Base-by-base conservation (phyloP, 1,140 invertebrate species). In the Phymorhynchus buccinoides region DNA sequence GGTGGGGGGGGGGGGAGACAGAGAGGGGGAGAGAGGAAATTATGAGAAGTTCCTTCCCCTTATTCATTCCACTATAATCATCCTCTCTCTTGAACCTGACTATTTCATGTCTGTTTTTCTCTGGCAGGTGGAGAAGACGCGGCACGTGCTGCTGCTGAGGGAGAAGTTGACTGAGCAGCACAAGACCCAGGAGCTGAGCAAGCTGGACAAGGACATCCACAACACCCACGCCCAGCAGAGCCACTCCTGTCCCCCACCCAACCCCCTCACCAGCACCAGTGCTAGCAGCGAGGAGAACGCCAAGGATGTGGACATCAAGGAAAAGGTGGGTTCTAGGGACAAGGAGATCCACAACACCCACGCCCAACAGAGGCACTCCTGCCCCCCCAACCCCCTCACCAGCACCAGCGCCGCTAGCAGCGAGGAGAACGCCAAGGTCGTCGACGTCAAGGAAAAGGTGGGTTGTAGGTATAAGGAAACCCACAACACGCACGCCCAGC, bases 121-220 rank as follows among this genome's bases (percentile, higher is more conserved):
- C 66, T 35, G 2, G 1, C 85, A 92, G 91, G 97, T 99, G 0
- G 98, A 98, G 87, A 96, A 97, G 89, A 96, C 98, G 30, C 95
- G 97, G 84, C 98, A 99, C 93, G 95, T 97, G 83, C 93, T 99
- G 35, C 93, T 99, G 35, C 91, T 99, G 62, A 95, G 97, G 86
- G 97, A 99, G 91, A 96, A 97, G 66, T 94, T 99, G 39, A 96
- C 88, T n/a, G 93, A 93, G 89, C 91, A 93, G 96, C 89, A 95
- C 88, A 91, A 91, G 68, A 90, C 90, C 3, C 84, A 86, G n/a
- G 93, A 93, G 85, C 87, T 93, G 32, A 92, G 91, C 84, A 93
- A 93, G 85, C 88, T 93, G 80, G 92, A 93, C 88, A 92, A 93
- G 80, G 92, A 93, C 68, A 90, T 90, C 3, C 88, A 89, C 39